These are phyloP conservation scores for Porphyrio hochstetteri DNA, from an alignment of 2,113 vertebrate species.

Conservation along the genomic window DNA sequence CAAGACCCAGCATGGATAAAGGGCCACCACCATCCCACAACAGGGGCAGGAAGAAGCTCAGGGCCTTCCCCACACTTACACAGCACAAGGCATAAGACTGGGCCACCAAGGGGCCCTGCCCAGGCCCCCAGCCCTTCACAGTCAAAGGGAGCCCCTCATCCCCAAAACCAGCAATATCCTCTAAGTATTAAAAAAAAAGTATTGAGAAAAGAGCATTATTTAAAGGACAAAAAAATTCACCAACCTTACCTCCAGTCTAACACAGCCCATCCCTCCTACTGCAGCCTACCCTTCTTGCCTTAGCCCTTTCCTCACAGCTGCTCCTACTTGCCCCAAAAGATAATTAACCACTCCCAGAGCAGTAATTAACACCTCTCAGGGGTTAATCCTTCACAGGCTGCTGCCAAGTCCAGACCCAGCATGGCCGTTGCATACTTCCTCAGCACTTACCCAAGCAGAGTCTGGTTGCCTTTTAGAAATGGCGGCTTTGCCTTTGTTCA, in stretches of 20 bases:
- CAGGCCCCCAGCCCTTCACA: too few species aligned
- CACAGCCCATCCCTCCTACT: accelerated
- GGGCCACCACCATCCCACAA: too few species aligned
- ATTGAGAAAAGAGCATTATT: accelerated
- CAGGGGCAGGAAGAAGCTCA: accelerated
- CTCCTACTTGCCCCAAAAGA: not conserved
- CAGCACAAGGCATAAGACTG: accelerated
- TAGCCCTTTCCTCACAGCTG: accelerated
- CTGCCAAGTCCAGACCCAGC: accelerated
- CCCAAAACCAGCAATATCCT: not conserved
- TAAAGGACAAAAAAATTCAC: not conserved
- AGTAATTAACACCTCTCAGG: not conserved
- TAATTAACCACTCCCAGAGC: not conserved
- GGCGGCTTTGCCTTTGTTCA: accelerated
- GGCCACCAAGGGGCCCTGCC: accelerated
- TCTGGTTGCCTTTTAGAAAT: accelerated
- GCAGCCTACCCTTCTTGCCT: accelerated
- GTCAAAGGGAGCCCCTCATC: not conserved
- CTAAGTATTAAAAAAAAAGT: accelerated
- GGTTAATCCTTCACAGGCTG: not conserved
- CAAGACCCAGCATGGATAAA: accelerated
- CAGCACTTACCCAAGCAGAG: accelerated
- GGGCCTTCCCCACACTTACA: accelerated
- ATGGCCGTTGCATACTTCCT: accelerated
- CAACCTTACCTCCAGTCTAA: not conserved